These are phyloP conservation scores for Mastomys coucha DNA, from an alignment of 2,113 vertebrate genomes.

Conservation along the genomic window DNA sequence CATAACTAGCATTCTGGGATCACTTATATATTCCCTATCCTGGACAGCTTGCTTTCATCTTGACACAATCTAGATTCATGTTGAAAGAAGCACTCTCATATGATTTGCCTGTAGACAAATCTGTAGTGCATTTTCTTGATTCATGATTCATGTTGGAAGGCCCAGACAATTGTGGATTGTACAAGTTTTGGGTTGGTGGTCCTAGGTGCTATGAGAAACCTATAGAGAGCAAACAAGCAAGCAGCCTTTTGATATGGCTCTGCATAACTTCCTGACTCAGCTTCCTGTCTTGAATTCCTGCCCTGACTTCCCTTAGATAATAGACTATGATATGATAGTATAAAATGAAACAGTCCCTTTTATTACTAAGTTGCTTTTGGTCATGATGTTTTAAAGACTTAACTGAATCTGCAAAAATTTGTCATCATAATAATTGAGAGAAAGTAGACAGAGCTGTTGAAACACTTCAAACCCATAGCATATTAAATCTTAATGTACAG, in stretches of 20 bases:
- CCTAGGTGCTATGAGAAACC: not conserved
- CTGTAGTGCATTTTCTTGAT: not conserved
- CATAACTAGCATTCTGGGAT: not conserved
- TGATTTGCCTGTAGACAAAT: not conserved
- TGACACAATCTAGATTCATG: not conserved
- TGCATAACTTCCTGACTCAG: not conserved
- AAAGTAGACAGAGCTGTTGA: conserved; percentile 45
- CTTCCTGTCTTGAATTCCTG: not conserved
- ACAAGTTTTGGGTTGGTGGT: not conserved
- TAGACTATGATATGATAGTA: not conserved
- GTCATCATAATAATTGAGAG: not conserved
- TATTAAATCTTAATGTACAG: not conserved
- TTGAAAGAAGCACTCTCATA: not conserved
- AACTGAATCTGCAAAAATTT: not conserved
- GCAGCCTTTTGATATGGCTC: not conserved
- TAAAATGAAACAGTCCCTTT: not conserved
- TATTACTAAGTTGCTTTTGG: not conserved
- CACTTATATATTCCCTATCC: not conserved
- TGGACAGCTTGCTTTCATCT: not conserved
- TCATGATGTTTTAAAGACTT: not conserved
- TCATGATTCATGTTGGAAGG: not conserved
- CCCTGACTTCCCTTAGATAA: not conserved
- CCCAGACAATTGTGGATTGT: not conserved
- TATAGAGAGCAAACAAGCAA: no score
- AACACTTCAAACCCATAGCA: not conserved